These are phyloP conservation scores for Hippoglossus stenolepis DNA, from an alignment of 2,113 vertebrate species.

Conservation along the genomic window DNA sequence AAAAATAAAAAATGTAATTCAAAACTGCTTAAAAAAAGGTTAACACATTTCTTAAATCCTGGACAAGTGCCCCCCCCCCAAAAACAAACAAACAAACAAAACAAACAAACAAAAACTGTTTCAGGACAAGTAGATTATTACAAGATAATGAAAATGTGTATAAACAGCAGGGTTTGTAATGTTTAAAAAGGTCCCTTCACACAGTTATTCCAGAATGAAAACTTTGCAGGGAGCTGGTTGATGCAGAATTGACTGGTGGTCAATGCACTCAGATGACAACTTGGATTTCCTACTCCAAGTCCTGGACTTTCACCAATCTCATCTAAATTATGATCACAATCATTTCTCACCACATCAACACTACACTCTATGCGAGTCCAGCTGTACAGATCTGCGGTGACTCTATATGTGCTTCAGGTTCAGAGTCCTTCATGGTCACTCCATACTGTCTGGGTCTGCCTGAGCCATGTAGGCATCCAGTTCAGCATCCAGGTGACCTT, in stretches of 20 bases:
- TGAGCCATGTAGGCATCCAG: constrained; percentile 99
- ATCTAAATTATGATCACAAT: constrained; percentile 25
- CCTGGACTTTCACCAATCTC: constrained; percentile 19
- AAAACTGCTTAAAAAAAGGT: background rate
- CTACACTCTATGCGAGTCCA: constrained; percentile 33
- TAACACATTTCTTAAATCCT: background rate
- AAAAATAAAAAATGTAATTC: background rate
- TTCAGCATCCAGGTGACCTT: constrained; percentile 96
- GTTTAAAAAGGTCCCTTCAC: constrained; percentile 44
- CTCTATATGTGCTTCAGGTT: constrained; percentile 17
- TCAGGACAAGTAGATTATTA: background rate
- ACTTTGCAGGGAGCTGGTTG: constrained; percentile 21
- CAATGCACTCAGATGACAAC: constrained; percentile 16
- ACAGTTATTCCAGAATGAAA: constrained; percentile 21
- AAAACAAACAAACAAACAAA: no score
- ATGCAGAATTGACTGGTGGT: constrained; percentile 14
- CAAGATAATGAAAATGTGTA: constrained; percentile 1
- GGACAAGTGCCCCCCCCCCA: no score
- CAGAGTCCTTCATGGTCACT: constrained; percentile 75
- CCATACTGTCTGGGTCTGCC: constrained; percentile 91
- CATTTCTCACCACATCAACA: constrained; percentile 15
- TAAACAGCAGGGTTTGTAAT: constrained; percentile 11
- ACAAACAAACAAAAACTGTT: background rate
- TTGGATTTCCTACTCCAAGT: constrained; percentile 25
- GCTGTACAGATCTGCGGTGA: constrained; percentile 28